Conservation (phyloP, 2,113 vertebrate genomes). For the Halichoerus grypus region DNA sequence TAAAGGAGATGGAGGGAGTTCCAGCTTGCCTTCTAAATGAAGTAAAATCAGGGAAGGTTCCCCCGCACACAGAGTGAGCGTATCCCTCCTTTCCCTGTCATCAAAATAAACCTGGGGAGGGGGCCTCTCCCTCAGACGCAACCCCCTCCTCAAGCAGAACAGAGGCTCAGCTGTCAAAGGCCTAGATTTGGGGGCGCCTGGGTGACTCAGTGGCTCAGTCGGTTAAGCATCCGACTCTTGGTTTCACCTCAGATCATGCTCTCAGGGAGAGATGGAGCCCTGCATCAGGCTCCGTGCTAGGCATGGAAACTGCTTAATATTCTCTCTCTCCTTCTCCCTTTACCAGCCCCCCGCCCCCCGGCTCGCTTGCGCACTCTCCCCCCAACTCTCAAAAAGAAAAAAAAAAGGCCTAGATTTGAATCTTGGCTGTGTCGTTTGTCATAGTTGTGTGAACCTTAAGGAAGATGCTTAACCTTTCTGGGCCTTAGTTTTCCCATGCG, state of each 20-base stretch:
- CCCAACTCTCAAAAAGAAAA: neutral
- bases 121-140: neutral
- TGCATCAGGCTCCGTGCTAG: neutral
- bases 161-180: neutral
- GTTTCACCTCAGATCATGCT: neutral
- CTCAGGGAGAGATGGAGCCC: neutral
- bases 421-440: neutral
- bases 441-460: neutral
- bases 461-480: neutral
- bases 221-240: neutral
- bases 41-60: neutral
- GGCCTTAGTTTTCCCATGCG: neutral
- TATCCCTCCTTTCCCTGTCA: neutral
- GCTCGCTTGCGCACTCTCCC: fast-evolving
- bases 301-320: neutral
- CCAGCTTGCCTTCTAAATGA: neutral
- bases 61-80: neutral
- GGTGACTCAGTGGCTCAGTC: neutral
- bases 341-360: neutral
- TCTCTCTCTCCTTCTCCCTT: neutral
- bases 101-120: neutral
- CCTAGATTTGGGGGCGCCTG: neutral
- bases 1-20: neutral
- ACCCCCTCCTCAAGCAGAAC: neutral
- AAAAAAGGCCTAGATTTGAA: neutral